A percentile compares a stretch with the other conserved stretches of the same genome.
phyloP scores from a whole-genome alignment of 1,140 invertebrate species.

The Lepidostoma basale region DNA sequence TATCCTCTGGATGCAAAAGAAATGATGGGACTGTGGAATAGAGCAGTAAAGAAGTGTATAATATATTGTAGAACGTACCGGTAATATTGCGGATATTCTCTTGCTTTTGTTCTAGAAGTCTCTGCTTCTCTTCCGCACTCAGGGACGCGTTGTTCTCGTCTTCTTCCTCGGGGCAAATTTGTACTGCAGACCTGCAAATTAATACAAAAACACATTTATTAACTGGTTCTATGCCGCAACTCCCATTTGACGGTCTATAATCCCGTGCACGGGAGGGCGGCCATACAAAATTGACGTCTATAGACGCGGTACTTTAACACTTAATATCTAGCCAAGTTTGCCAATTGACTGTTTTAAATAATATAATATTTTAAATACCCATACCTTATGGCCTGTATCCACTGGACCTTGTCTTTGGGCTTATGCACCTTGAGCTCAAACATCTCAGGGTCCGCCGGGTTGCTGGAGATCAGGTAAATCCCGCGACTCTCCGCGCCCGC shows the following conservation, averaged over 20 bases:
- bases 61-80: too few species aligned
- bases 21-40: too few species aligned
- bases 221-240: too few species aligned
- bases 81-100: constrained; percentile 74
- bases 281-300: too few species aligned
- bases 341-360: neutral
- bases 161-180: constrained; percentile 68
- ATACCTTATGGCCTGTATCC: constrained; percentile 87
- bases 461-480: constrained; percentile 88
- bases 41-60: too few species aligned
- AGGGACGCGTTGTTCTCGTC: constrained; percentile 66
- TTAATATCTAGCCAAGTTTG: too few species aligned
- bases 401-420: constrained; percentile 85
- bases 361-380: constrained; percentile 43
- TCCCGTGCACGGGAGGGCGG: too few species aligned
- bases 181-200: constrained; percentile 66
- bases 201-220: too few species aligned
- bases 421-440: constrained; percentile 91
- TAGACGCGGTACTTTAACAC: too few species aligned
- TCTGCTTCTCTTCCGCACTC: constrained; percentile 76
- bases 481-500: constrained; percentile 86
- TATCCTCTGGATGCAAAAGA: too few species aligned
- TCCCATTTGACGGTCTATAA: too few species aligned
- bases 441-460: constrained; percentile 90
- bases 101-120: constrained; percentile 72